These are phyloP conservation scores for Manacus vitellinus DNA, from an alignment of 2,113 vertebrate genomes.

Conservation along the genomic window DNA sequence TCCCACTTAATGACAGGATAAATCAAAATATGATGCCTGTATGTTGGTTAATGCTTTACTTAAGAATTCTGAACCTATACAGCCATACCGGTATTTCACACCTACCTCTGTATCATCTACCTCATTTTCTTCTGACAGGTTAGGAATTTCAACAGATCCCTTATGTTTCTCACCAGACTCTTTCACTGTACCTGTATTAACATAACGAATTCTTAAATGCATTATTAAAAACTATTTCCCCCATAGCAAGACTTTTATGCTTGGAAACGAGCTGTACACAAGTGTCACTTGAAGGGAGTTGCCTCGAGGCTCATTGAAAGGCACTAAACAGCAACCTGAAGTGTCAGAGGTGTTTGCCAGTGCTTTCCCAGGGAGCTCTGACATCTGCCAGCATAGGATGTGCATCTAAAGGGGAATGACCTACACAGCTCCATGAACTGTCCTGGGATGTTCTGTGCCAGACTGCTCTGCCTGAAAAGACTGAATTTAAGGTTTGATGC, in stretches of 20 bases:
- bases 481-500: rapidly evolving
- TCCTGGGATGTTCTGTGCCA: not conserved
- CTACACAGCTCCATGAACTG: rapidly evolving
- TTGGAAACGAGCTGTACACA: not conserved
- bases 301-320: not conserved
- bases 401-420: not conserved
- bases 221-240: conserved; percentile 39
- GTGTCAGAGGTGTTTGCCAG: not conserved
- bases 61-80: conserved; percentile 15
- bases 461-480: not conserved
- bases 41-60: not conserved
- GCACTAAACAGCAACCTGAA: not conserved
- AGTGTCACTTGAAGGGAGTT: not conserved
- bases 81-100: conserved; percentile 9
- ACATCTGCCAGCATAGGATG: rapidly evolving
- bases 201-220: conserved; percentile 59
- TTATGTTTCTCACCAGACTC: conserved; percentile 74
- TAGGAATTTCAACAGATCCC: conserved; percentile 76
- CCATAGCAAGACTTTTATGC: conserved; percentile 12
- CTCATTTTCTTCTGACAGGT: conserved; percentile 79
- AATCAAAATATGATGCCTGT: not conserved
- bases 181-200: conserved; percentile 74
- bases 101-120: conserved; percentile 75
- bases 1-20: not conserved
- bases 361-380: not conserved